Evolutionary conservation across 2,888 invertebrate genomes (phyloP).

Genomic region (Philaethria dido): DNA sequence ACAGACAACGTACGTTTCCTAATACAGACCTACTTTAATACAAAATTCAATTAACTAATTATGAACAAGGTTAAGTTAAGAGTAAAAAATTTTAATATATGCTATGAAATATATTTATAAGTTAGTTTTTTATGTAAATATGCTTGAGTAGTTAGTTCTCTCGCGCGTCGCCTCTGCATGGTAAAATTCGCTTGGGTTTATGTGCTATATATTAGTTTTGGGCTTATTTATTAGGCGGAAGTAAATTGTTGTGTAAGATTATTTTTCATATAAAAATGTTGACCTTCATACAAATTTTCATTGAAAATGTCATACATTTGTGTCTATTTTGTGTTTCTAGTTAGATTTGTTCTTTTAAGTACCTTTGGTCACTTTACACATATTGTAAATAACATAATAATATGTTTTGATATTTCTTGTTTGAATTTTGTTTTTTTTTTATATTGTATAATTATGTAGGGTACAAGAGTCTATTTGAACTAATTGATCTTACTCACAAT

Average conservation of each 20-base stretch:
- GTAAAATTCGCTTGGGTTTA: slow-evolving; percentile 44
- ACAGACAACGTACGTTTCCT: too few relatives aligned
- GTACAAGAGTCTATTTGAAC: too few relatives aligned
- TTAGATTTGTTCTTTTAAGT: not conserved
- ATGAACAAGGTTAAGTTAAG: too few relatives aligned
- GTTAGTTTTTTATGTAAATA: slow-evolving; percentile 13
- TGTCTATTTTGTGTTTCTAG: not conserved
- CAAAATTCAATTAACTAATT: too few relatives aligned
- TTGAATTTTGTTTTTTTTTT: not conserved
- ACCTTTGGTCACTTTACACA: not conserved
- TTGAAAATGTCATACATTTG: not conserved
- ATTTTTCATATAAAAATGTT: not conserved
- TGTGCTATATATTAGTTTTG: slow-evolving; percentile 34
- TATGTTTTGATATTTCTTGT: too few relatives aligned
- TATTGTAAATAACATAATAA: too few relatives aligned
- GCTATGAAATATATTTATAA: not conserved
- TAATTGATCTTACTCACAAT: slow-evolving; percentile 2
- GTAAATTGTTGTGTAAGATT: slow-evolving; percentile 21
- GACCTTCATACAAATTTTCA: too few relatives aligned
- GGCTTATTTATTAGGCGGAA: not conserved
- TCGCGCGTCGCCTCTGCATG: slow-evolving; percentile 46
- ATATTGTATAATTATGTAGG: not conserved
- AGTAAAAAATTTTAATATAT: not conserved
- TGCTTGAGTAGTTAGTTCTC: slow-evolving; percentile 37
- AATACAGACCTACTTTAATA: too few relatives aligned